Conservation (phyloP, 1,140 invertebrate species). For the Leptoteleia sp. region DNA sequence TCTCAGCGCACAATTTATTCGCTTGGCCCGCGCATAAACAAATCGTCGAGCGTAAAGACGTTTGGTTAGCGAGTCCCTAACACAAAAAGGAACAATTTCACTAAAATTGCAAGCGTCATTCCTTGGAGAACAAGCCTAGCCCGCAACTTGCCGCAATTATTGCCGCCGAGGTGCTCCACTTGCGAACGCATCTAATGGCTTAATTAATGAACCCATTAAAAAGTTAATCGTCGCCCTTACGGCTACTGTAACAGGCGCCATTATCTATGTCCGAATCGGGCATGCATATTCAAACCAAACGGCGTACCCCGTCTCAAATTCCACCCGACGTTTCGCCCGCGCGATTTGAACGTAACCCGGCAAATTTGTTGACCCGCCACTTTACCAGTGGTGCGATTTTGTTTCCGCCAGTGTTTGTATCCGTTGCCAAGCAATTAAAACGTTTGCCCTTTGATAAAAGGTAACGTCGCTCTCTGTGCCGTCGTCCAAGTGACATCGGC, state of each 20-base stretch:
- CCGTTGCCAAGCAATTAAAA: too few species aligned
- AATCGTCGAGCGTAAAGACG: constrained; percentile 22
- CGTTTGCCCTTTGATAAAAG: constrained; percentile 8
- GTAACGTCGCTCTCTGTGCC: constrained; percentile 24
- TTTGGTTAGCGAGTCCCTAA: constrained; percentile 1
- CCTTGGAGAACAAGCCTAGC: constrained; percentile 27
- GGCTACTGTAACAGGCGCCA: constrained; percentile 39
- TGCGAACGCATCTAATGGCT: constrained; percentile 63
- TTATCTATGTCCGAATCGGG: constrained; percentile 49
- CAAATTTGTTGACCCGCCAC: too few species aligned
- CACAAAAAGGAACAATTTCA: constrained; percentile 46
- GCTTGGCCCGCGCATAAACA: constrained; percentile 19
- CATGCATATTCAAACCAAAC: constrained; percentile 51
- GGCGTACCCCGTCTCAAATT: constrained; percentile 7
- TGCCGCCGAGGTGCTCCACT: constrained; percentile 41
- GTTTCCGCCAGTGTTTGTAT: too few species aligned
- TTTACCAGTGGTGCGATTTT: too few species aligned
- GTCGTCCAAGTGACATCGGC: constrained; percentile 44
- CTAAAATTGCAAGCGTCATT: constrained; percentile 40
- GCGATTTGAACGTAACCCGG: constrained; percentile 2
- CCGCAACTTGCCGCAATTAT: constrained; percentile 53
- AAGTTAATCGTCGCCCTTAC: constrained; percentile 63
- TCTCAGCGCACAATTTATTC: background rate
- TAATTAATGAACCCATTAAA: constrained; percentile 68
- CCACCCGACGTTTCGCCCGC: background rate